Evolutionary conservation across 1,140 invertebrate genomes (phyloP).

Genomic region (Nasonia giraulti): DNA sequence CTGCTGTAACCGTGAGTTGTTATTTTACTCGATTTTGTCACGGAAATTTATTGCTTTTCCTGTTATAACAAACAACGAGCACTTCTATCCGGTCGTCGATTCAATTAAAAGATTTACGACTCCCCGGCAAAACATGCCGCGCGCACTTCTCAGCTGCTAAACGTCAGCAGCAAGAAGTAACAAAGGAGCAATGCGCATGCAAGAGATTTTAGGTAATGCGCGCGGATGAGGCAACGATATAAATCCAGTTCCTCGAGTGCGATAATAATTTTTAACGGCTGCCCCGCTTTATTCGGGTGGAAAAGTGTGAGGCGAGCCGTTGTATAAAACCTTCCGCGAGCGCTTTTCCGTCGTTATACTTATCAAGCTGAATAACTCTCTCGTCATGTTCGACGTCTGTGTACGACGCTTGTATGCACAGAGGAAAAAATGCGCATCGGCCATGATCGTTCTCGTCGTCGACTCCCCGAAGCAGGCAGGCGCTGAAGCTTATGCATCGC

Average conservation of each 20-base stretch:
- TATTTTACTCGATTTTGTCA: constrained; percentile 13
- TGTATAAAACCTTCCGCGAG: not conserved
- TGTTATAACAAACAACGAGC: constrained; percentile 14
- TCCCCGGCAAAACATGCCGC: not conserved
- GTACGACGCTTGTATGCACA: not conserved
- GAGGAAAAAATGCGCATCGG: constrained; percentile 30
- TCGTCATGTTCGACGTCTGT: not conserved
- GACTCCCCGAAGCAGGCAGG: not conserved
- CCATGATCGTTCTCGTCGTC: not conserved
- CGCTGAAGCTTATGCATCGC: constrained; percentile 63
- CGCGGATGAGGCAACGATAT: not conserved
- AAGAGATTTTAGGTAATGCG: constrained; percentile 24
- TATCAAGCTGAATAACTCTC: too few relatives aligned
- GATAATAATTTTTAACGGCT: constrained; percentile 30
- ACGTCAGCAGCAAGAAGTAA: not conserved
- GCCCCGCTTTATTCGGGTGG: not conserved
- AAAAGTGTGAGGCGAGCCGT: not conserved
- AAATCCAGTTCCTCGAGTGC: constrained; percentile 3
- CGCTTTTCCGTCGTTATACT: not conserved
- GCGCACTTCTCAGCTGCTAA: not conserved
- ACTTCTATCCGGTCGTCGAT: constrained; percentile 1
- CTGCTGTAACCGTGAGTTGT: constrained; percentile 8
- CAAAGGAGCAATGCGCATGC: not conserved
- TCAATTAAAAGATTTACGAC: constrained; percentile 38
- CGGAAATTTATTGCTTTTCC: constrained; percentile 29